A percentile compares a stretch with the other conserved stretches of the same genome.
Conservation (phyloP, 2,888 invertebrate genomes). For the Eupithecia abbreviata region DNA sequence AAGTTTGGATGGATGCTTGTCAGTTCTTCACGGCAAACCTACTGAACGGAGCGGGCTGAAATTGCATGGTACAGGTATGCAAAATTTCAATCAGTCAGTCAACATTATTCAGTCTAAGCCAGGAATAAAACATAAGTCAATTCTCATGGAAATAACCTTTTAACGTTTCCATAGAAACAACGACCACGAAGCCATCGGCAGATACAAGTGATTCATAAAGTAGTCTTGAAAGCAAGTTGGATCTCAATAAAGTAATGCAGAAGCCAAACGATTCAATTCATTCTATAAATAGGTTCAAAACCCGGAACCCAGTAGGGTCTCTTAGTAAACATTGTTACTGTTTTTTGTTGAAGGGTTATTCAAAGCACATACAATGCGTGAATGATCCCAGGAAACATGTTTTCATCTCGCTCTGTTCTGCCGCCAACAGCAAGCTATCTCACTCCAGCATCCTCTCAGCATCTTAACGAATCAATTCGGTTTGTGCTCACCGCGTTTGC, state of each 20-base stretch:
- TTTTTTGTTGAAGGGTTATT: slow-evolving; percentile 53
- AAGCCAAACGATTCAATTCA: slow-evolving; percentile 3
- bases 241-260: background rate
- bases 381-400: slow-evolving; percentile 52
- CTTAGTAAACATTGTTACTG: slow-evolving; percentile 54
- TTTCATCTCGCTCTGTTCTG: slow-evolving; percentile 47
- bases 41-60: too few relatives aligned
- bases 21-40: too few relatives aligned
- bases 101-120: too few relatives aligned
- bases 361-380: slow-evolving; percentile 53
- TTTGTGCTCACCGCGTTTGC: slow-evolving; percentile 55
- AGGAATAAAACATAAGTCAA: too few relatives aligned
- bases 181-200: too few relatives aligned
- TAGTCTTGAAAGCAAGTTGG: background rate
- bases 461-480: slow-evolving; percentile 64
- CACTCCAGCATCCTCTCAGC: slow-evolving; percentile 50
- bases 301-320: slow-evolving; percentile 20
- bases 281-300: background rate
- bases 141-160: too few relatives aligned
- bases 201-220: background rate
- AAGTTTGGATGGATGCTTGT: too few relatives aligned
- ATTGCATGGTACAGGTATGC: too few relatives aligned
- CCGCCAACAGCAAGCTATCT: slow-evolving; percentile 45
- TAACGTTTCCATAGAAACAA: too few relatives aligned
- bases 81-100: too few relatives aligned